Evolutionary conservation across 1,140 invertebrate species (phyloP), one percentile per base, ranked within the genome.

Genomic region (Batillaria attramentaria): DNA sequence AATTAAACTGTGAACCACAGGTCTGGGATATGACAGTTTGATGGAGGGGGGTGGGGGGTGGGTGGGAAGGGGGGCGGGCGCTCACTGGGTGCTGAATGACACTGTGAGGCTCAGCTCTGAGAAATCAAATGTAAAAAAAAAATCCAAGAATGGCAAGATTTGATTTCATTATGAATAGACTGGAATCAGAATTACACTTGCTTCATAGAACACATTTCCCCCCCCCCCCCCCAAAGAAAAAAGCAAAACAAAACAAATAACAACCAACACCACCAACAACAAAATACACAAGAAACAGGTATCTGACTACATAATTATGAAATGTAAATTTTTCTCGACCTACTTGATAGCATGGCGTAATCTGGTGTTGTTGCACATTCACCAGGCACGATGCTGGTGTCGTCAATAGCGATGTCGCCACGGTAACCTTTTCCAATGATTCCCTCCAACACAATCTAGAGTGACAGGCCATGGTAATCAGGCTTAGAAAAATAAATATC

Each of bases 351-450:
- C 18, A 35, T 35, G n/a, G 72, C 57, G 31, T 62, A 75, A 33
- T 39, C 57, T 13, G 73, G 73, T 10, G 24, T 57, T 66, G 20
- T 39, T 39, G 82, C 78, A 60, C 85, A 85, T 20, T 78, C 82
- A 72, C 90, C 89, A 68, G 83, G 78, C 13, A 81, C 57, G 65
- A 87, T 88, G 68, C 42, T 74, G 31, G 90, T 84, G 69, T 89
- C 86, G 84, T 91, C 90, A 39, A 91, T 72, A 20, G 87, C 90
- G 39, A 88, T 85, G 28, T 83, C 86, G 46, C 86, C 85, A 42
- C 78, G 79, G 62, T 87, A 88, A 20, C 70, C 65, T 39, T 70
- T 62, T 10, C 83, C 70, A 33, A 77, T 54, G 1, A 72, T 76
- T 33, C 83, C 84, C 62, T 82, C 76, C 65, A 90, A 84, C 2